Base-by-base conservation (phyloP, 2,888 invertebrate species). In the Drosophila kuntzei region DNA sequence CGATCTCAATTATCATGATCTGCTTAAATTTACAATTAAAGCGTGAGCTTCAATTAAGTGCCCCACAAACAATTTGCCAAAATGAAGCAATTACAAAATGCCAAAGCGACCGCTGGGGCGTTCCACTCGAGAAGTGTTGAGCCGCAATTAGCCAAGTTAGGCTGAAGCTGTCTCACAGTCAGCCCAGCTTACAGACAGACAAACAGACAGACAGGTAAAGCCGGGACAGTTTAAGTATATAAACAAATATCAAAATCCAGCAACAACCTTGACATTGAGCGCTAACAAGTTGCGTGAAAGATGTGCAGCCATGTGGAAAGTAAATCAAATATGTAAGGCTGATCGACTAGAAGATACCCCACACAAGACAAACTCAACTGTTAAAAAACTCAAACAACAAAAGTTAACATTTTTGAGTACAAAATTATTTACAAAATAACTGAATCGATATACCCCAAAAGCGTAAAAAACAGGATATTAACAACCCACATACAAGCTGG, bases 61-160 rank as follows among this genome's bases (percentile, higher is more conserved):
- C 57, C 32, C 36, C 47, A 14, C 22, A 32, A 41, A 61, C 64
- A 68, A 62, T 66, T 65, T 39, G 41, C 37, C 57, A 53, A 80
- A 82, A 85, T 76, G 49, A 71, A 87, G 85, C 85, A 81, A 85
- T 87, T 81, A 85, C 76, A 55, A 87, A 80, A 80, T 70, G 75
- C 64, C 58, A 80, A 71, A 81, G 44, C 36, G 59, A 29, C 51
- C 61, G 27, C 59, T 34, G 63, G 67, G 83, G 86, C 86, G 83
- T 87, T 81, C 79, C 81, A 84, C 82, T 70, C 68, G 74, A 87
- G 64, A 73, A 63, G 79, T 76, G 82, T 68, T 85, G 73, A 81
- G 73, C 69, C 51, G 66, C 79, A 84, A 70, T 82, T 81, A 57
- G 68, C 76, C 71, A 58, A 54, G 54, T 74, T 71, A 55, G 69